Base-by-base conservation (phyloP, 2,888 invertebrate species). In the Rhamnusium bicolor region DNA sequence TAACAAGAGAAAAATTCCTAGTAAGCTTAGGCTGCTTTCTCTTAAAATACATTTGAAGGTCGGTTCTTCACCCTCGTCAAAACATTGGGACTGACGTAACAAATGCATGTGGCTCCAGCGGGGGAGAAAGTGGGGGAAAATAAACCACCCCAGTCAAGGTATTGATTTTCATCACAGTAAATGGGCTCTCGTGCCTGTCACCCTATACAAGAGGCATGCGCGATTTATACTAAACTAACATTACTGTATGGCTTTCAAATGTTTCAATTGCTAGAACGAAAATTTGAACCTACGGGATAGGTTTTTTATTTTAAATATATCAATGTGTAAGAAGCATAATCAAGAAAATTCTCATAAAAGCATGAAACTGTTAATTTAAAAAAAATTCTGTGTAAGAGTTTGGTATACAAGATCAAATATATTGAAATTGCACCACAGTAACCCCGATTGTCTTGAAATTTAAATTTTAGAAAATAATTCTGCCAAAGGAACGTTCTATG, bases 161-260 rank as follows among this genome's bases (percentile, higher is more conserved):
- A 73, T 73, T 73, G 73, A 73, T 73, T 73, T 73, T 73, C 73
- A 60, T 47, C 54, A 51, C 40, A 60, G 60, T 71, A 71, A 65
- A 71, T 66, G 54, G 62, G 32, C 58, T 60, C 32, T 54, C 49
- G 68, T 72, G 66, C 67, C 71, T 71, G 60, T 61, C 71, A 58
- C 66, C 71, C 21, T 56, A 21, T 5, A 10, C 21, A 32, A 10
- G 27, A 10, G 18, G 21, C 68, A 68, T 62, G 68, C 68, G 72
- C 72, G 19, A 14, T 19, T 21, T 40, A 19, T 21, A 16, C 40
- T 19, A 21, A 14, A 18, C 19, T n/a, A 61, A 47, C 29, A 29
- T 14, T 16, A 19, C 3, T 19, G 51, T 18, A 2, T 3, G 3
- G 4, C 40, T 12, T 40, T 40, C 40, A 40, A n/a, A 40, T 40